phyloP scores from a whole-genome alignment of 2,888 invertebrate species.

The Chrysolina americana region DNA sequence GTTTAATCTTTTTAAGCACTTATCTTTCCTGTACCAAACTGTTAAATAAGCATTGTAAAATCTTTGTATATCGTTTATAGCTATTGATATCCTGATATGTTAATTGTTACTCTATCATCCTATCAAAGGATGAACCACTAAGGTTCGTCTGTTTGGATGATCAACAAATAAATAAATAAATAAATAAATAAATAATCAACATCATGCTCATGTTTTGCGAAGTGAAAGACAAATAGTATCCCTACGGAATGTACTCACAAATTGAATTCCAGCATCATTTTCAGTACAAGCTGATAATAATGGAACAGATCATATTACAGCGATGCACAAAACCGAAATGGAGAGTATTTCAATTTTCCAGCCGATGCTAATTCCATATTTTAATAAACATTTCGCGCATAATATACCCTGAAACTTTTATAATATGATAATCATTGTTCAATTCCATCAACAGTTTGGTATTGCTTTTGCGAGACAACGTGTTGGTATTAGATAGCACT shows the following conservation, averaged over 20 bases:
- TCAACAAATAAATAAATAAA: too few species aligned
- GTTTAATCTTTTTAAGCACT: too few species aligned
- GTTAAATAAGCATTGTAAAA: too few species aligned
- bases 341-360: background rate
- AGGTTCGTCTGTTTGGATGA: too few species aligned
- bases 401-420: background rate
- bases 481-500: constrained; percentile 8
- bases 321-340: background rate
- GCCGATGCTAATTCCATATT: background rate
- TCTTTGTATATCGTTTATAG: too few species aligned
- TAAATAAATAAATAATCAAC: too few species aligned
- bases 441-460: background rate
- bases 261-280: background rate
- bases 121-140: too few species aligned
- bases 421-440: constrained; percentile 1
- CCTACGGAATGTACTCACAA: background rate
- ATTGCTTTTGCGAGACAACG: background rate
- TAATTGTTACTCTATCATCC: too few species aligned
- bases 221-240: too few species aligned
- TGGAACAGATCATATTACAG: background rate
- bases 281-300: background rate
- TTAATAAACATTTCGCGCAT: constrained; percentile 1
- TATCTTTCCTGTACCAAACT: too few species aligned
- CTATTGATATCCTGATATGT: too few species aligned
- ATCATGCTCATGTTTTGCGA: too few species aligned